Base-by-base conservation (phyloP, 2,888 invertebrate genomes). In the Hydropsyche betteni region DNA sequence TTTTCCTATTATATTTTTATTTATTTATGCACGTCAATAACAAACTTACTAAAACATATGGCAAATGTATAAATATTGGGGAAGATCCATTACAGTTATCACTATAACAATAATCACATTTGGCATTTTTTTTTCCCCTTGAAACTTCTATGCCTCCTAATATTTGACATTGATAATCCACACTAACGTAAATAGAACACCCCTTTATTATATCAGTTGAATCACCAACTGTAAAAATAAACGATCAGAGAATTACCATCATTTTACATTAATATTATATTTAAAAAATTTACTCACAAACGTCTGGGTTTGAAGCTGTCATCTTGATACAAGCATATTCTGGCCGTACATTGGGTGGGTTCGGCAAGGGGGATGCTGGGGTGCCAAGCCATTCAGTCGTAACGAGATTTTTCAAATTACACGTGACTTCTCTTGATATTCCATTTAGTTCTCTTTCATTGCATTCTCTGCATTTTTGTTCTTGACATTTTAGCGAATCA, bases 51-150 rank as follows among this genome's bases (percentile, higher is more conserved):
- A 36, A 1, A 36, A 64, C 12, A 36, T 33, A 34, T 5, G 64
- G 36, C 36, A 36, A 33, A 36, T 33, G 34, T 10, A 64, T 3
- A 36, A 12, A 5, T 8, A 34, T 64, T 34, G 34, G 5, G 4
- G 72, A 33, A 8, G 84, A 83, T 4, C 83, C 80, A 79, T 88
- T 88, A 81, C 88, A 88, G 79, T 85, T 82, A 80, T 87, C 83
- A 52, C 85, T 83, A 50, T 83, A 81, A 81, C 88, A 88, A 64
- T 84, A 82, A 75, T 81, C 84, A 80, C 88, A 88, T n/a, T 85
- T 83, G 0, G 86, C 87, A 81, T 87, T 85, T 78, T 86, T 86
- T 81, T 87, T 87, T 0, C 86, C 85, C 73, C 87, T 83, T 7
- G 87, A 85, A 79, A 86, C 82, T 76, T 87, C 86, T 0, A 86